Evolutionary conservation across 92 coral and sea anemone species (phyloP).

Genomic region (Pocillopora grandis): DNA sequence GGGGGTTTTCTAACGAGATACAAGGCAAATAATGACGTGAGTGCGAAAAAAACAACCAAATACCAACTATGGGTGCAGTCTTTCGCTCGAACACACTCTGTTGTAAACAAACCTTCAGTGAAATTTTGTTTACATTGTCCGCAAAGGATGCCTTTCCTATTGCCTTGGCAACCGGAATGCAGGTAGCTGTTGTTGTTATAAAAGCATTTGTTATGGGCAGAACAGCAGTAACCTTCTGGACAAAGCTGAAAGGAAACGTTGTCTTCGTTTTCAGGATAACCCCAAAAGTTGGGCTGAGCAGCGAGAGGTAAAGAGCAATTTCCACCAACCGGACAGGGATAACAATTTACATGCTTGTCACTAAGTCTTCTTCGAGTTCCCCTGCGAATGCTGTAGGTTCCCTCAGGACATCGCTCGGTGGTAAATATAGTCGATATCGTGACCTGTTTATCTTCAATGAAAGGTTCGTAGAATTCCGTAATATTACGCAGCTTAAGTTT

Average conservation of each 20-base stretch:
- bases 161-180: slow-evolving; percentile 44
- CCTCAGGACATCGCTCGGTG: slow-evolving; percentile 28
- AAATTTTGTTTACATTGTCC: slow-evolving; percentile 31
- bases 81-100: neutral
- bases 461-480: neutral
- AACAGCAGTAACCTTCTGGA: slow-evolving; percentile 49
- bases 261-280: slow-evolving; percentile 15
- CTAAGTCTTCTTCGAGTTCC: neutral
- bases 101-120: slow-evolving; percentile 27
- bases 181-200: slow-evolving; percentile 24
- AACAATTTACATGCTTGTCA: slow-evolving; percentile 3
- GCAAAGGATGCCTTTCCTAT: slow-evolving; percentile 42
- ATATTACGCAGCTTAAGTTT: slow-evolving; percentile 10
- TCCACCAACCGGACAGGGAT: slow-evolving; percentile 39
- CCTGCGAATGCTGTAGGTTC: slow-evolving; percentile 17
- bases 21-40: slow-evolving; percentile 3
- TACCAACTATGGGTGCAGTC: slow-evolving; percentile 24
- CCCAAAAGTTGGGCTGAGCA: slow-evolving; percentile 51
- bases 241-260: slow-evolving; percentile 21
- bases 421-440: neutral
- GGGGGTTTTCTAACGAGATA: slow-evolving; percentile 39
- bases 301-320: slow-evolving; percentile 27
- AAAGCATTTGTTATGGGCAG: slow-evolving; percentile 18
- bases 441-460: neutral
- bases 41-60: neutral